Evolutionary conservation across 2,113 vertebrate genomes (phyloP).

Genomic region (Hyperopisus bebe): DNA sequence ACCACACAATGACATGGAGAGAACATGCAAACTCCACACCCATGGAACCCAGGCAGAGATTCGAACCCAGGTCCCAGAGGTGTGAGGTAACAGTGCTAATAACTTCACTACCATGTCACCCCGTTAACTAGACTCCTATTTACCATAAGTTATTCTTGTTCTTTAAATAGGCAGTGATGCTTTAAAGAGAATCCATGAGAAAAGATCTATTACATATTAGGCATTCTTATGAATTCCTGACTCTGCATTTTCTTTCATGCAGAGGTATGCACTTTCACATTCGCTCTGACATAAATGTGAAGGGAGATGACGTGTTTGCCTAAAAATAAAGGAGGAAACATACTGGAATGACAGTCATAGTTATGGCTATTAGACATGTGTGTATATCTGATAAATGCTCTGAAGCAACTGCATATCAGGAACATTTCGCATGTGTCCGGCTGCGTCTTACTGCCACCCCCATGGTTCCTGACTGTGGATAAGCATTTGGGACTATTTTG

Average conservation of each 20-base stretch:
- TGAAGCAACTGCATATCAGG: background rate
- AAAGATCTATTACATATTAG: background rate
- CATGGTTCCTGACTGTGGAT: background rate
- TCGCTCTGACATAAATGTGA: background rate
- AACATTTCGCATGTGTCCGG: background rate
- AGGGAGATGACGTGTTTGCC: background rate
- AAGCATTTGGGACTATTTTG: constrained; percentile 30
- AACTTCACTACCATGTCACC: background rate
- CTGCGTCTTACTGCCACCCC: background rate
- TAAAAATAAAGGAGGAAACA: background rate
- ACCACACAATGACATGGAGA: background rate
- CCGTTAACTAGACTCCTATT: background rate
- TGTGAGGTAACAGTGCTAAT: background rate
- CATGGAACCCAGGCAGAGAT: background rate
- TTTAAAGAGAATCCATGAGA: background rate
- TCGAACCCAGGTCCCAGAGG: background rate
- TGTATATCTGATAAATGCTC: background rate
- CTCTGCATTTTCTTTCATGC: background rate
- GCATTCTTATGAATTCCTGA: background rate
- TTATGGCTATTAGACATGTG: background rate
- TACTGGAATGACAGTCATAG: background rate
- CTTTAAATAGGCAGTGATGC: background rate
- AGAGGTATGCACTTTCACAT: background rate
- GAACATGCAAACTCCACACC: background rate
- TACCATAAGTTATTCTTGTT: background rate